These are phyloP conservation scores for Sternotherus odoratus DNA, from an alignment of 2,797 vertebrate species.

Conservation along the genomic window DNA sequence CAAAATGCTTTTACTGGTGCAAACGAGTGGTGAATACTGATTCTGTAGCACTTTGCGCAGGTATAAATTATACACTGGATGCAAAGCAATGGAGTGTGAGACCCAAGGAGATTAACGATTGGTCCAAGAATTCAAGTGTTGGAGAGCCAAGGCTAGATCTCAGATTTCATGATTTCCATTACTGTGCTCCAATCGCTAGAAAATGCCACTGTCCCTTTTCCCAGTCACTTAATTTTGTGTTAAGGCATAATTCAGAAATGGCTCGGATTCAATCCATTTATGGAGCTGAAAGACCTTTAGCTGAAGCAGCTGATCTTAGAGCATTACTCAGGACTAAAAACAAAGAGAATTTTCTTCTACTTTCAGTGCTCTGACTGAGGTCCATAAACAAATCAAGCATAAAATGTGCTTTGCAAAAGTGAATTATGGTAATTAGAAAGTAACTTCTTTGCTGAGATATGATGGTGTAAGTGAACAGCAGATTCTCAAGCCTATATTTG, in stretches of 20 bases:
- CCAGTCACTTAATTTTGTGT: not conserved
- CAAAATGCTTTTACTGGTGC: not conserved
- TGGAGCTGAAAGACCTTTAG: not conserved
- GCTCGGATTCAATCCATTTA: not conserved
- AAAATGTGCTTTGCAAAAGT: constrained; percentile 30
- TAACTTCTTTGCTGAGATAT: not conserved
- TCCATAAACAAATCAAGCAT: constrained; percentile 56
- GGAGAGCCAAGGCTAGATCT: not conserved
- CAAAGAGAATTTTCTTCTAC: not conserved
- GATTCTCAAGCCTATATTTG: not conserved
- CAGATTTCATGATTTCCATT: rapidly evolving
- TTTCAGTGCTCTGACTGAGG: constrained; percentile 27
- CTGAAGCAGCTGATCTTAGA: not conserved
- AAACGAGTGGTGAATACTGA: not conserved
- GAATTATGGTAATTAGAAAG: constrained; percentile 65
- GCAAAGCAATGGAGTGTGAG: rapidly evolving
- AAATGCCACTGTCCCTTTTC: not conserved
- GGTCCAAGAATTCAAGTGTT: too few relatives aligned
- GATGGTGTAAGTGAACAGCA: not conserved
- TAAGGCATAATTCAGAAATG: not conserved
- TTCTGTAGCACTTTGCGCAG: rapidly evolving
- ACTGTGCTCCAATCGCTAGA: not conserved
- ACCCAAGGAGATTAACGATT: not conserved
- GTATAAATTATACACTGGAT: rapidly evolving
- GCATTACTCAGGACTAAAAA: constrained; percentile 4